A percentile compares a stretch with the other conserved stretches of the same genome.
phyloP scores from a whole-genome alignment of 1,140 invertebrate genomes.

The Thereuonema tuberculata region DNA sequence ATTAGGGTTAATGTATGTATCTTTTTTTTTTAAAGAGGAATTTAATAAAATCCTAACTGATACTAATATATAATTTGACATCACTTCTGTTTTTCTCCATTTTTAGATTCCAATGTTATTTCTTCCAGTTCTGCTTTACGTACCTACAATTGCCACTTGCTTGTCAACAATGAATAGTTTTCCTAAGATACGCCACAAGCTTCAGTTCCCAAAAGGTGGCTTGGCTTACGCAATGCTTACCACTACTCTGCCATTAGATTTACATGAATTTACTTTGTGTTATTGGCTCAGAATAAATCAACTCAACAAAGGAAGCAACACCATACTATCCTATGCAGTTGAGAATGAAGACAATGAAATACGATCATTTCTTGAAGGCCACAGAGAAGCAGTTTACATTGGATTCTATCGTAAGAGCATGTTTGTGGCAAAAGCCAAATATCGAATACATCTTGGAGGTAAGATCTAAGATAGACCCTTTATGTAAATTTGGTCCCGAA shows the following conservation, averaged over 20 bases:
- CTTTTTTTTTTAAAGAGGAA: no score
- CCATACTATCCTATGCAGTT: not conserved
- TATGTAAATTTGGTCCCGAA: no score
- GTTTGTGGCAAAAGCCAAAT: not conserved
- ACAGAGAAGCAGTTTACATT: not conserved
- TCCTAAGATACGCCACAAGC: not conserved
- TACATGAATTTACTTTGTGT: not conserved
- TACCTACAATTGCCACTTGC: no score
- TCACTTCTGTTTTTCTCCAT: no score
- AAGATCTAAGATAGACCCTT: not conserved
- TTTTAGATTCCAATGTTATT: no score
- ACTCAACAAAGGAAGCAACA: conserved; percentile 1
- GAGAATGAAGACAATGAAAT: not conserved
- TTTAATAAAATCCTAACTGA: no score
- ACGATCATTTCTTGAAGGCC: not conserved
- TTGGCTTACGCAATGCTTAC: not conserved
- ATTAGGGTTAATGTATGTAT: no score
- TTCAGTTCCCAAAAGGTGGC: not conserved
- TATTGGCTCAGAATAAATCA: not conserved
- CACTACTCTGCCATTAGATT: not conserved
- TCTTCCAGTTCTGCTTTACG: no score
- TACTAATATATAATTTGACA: no score
- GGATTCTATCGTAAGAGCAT: not conserved
- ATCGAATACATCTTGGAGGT: not conserved
- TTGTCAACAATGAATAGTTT: no score